Conservation (phyloP, 2,888 invertebrate genomes). For the Pteria penguin region DNA sequence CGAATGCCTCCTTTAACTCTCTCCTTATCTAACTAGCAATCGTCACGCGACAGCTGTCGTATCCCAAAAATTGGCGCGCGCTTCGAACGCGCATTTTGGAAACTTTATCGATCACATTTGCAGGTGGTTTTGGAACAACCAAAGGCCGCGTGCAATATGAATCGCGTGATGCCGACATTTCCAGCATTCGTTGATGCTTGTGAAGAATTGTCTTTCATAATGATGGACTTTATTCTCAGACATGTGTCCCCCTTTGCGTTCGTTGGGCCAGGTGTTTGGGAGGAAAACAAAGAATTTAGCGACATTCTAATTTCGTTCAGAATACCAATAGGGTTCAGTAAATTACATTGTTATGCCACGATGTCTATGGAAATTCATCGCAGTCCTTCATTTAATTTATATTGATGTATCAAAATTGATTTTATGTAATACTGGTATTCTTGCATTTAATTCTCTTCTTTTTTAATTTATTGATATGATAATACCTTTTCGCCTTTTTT, state of each 20-base stretch:
- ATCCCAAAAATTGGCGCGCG: conserved; percentile 42
- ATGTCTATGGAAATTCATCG: too few relatives aligned
- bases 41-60: conserved; percentile 37
- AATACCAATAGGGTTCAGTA: too few relatives aligned
- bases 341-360: too few relatives aligned
- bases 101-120: conserved; percentile 16
- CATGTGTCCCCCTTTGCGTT: neutral
- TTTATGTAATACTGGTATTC: too few relatives aligned
- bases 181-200: neutral
- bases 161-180: conserved; percentile 28
- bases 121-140: conserved; percentile 13
- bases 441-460: too few relatives aligned
- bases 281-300: too few relatives aligned
- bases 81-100: conserved; percentile 23
- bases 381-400: too few relatives aligned
- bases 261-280: too few relatives aligned
- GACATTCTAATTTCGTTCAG: too few relatives aligned
- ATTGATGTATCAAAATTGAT: too few relatives aligned
- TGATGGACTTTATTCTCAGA: neutral
- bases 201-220: neutral
- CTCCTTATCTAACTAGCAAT: neutral
- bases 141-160: conserved; percentile 32
- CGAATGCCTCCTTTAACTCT: neutral
- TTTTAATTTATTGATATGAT: too few relatives aligned
- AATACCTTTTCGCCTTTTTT: too few relatives aligned